Evolutionary conservation across 2,113 vertebrate species (phyloP).

Genomic region (Protomyctophum bolini): DNA sequence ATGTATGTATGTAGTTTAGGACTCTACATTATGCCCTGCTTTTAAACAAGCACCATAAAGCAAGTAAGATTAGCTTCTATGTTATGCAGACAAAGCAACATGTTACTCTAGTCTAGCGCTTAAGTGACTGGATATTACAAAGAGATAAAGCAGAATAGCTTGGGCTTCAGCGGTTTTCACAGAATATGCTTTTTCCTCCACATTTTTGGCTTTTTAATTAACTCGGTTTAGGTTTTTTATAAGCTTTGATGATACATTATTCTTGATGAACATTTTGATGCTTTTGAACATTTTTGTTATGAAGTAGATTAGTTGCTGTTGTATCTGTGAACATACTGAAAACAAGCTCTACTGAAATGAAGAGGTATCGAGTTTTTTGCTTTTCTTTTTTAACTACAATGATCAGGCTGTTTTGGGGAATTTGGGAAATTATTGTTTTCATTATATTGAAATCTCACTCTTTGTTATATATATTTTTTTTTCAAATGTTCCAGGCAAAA

Average conservation of each 20-base stretch:
- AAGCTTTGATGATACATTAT: constrained; percentile 56
- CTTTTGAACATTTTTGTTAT: constrained; percentile 32
- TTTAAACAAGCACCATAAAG: constrained; percentile 55
- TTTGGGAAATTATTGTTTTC: constrained; percentile 7
- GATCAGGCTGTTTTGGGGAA: constrained; percentile 5
- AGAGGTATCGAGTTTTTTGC: too few species aligned
- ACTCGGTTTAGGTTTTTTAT: constrained; percentile 53
- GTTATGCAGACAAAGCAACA: constrained; percentile 54
- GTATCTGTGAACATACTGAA: constrained; percentile 3
- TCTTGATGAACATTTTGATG: constrained; percentile 40
- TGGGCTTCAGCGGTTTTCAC: constrained; percentile 56
- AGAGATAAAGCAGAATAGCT: constrained; percentile 52
- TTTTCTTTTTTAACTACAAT: not conserved
- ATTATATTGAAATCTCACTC: not conserved
- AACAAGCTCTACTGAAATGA: too few species aligned
- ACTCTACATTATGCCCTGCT: constrained; percentile 59
- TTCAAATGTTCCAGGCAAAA: not conserved
- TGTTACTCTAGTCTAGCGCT: constrained; percentile 57
- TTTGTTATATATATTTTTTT: constrained; percentile 1
- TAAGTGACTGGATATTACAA: constrained; percentile 41
- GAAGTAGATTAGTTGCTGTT: not conserved
- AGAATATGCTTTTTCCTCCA: constrained; percentile 43
- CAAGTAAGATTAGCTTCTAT: constrained; percentile 52
- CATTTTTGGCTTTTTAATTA: constrained; percentile 23
- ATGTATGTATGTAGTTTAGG: constrained; percentile 26